Base-by-base conservation (phyloP, 2,113 vertebrate genomes). In the Takifugu flavidus region DNA sequence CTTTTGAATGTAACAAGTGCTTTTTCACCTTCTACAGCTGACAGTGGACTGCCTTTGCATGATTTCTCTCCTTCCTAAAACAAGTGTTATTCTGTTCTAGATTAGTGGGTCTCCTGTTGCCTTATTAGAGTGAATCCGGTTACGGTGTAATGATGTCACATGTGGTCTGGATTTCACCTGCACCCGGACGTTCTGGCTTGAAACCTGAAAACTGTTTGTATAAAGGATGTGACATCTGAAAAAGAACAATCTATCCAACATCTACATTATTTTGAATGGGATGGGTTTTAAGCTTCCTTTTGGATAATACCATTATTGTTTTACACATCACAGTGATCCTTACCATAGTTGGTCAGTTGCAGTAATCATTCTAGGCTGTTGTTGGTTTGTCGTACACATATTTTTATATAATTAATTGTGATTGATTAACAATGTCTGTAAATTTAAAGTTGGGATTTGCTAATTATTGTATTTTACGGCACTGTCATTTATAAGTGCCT, bases 91-190 rank as follows among this genome's bases (percentile, higher is more conserved):
- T 80, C 66, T 77, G 68, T 77, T 73, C 62, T 66, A 25, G 85
- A 86, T 86, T 85, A 72, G 83, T 88, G 87, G 70, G 66, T 90
- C 89, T 91, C 87, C 42, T 72, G 82, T 91, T 89, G 69, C 90
- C 84, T 84, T 90, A 85, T 79, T 86, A 73, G 75, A 75, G 72
- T 71, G 88, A 88, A 65, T 90, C 82, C 12, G 72, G 82, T 90
- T 90, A 71, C 89, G 56, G 62, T 52, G 63, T 58, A 66, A 77
- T 86, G 77, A 84, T 74, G 82, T 87, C 84, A 84, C 49, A 45
- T 65, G 77, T 49, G 72, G 71, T 82, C 70, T 83, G 75, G 83
- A 87, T 89, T 87, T 89, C 87, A 86, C 64, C 70, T 66, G 51
- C 58, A 67, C 60, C 65, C 1, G 34, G 44, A 76, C 63, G 28